Evolutionary conservation across 1,140 invertebrate species (phyloP).

Genomic region (Yoshiicerus persimilis): DNA sequence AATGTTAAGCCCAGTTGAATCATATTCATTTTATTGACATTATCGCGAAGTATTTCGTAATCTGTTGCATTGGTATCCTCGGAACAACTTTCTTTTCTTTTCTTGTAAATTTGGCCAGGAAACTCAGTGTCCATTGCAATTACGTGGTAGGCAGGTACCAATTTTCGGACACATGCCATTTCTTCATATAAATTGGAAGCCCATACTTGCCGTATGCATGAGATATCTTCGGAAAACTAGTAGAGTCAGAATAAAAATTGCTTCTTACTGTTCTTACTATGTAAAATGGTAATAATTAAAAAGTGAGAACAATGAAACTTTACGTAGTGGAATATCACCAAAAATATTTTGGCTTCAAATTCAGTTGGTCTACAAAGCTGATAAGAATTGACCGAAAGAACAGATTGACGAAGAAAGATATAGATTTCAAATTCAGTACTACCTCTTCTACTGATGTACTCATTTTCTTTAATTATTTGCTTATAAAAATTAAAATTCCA

Average conservation of each 20-base stretch:
- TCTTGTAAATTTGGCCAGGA: conserved; percentile 93
- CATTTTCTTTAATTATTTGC: too few species aligned
- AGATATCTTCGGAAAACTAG: background rate
- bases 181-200: conserved; percentile 93
- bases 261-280: too few species aligned
- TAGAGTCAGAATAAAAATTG: background rate
- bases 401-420: too few species aligned
- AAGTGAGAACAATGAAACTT: too few species aligned
- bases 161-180: conserved; percentile 86
- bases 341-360: too few species aligned
- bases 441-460: too few species aligned
- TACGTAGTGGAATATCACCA: too few species aligned
- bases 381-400: too few species aligned
- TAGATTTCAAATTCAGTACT: too few species aligned
- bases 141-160: conserved; percentile 88
- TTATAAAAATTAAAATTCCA: too few species aligned
- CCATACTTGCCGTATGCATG: conserved; percentile 90
- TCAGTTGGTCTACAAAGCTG: too few species aligned
- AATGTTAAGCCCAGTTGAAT: conserved; percentile 95
- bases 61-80: conserved; percentile 82
- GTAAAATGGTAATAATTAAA: too few species aligned
- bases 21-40: conserved; percentile 94
- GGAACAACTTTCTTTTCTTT: conserved; percentile 92
- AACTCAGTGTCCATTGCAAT: conserved; percentile 99
- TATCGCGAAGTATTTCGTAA: conserved; percentile 90